A percentile compares a stretch with the other conserved stretches of the same genome.
These are phyloP conservation scores for Polyergus mexicanus DNA, from an alignment of 1,140 invertebrate species.

Conservation along the genomic window DNA sequence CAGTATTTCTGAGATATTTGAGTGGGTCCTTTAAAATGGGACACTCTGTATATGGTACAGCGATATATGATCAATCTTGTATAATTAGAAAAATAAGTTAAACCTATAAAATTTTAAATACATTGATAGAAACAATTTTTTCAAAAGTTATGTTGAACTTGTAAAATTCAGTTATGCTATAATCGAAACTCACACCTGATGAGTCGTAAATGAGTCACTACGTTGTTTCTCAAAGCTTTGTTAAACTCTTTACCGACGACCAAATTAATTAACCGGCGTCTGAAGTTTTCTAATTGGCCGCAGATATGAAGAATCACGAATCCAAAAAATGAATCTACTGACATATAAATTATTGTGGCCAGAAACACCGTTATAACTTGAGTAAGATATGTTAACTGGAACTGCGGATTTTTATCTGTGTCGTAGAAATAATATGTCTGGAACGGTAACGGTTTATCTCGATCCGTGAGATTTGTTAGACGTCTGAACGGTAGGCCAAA, in stretches of 20 bases:
- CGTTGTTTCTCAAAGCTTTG: not conserved
- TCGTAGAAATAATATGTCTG: conserved; percentile 38
- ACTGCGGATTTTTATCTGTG: conserved; percentile 28
- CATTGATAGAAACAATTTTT: not conserved
- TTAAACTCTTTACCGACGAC: not conserved
- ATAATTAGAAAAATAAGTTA: not conserved
- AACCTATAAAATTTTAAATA: not conserved
- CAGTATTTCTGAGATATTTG: too few relatives aligned
- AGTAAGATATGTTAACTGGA: not conserved
- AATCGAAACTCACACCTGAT: conserved; percentile 24
- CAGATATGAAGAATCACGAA: not conserved
- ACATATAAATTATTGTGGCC: too few relatives aligned
- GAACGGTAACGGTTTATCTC: not conserved
- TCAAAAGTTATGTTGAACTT: not conserved
- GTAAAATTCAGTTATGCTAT: not conserved
- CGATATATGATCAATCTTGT: not conserved
- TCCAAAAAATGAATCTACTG: too few relatives aligned
- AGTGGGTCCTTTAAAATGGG: too few relatives aligned
- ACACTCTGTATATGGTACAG: too few relatives aligned
- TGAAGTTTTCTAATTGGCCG: conserved; percentile 30
- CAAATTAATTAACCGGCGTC: not conserved
- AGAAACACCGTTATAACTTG: not conserved
- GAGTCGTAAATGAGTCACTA: conserved; percentile 7
- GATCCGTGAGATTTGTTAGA: conserved; percentile 18
- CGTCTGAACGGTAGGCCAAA: conserved; percentile 6